Conservation (phyloP, 2,888 invertebrate species). For the Oscheius onirici region DNA sequence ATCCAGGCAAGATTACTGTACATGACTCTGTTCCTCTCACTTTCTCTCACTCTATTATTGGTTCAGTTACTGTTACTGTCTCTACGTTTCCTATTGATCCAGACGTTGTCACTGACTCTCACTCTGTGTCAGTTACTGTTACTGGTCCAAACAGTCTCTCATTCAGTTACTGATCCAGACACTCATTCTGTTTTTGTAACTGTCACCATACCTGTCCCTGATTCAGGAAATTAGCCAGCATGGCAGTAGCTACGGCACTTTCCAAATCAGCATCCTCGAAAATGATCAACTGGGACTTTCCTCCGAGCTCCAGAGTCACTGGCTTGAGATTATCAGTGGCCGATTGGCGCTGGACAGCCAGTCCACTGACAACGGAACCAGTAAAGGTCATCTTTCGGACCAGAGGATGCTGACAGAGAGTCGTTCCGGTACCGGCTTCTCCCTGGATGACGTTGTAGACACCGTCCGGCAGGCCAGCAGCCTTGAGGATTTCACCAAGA, state of each 20-base stretch:
- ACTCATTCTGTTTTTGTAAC: background rate
- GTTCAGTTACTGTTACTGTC: no score
- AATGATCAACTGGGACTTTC: constrained; percentile 76
- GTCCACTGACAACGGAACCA: constrained; percentile 73
- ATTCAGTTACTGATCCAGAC: constrained; percentile 71
- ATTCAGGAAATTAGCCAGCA: constrained; percentile 76
- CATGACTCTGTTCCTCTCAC: no score
- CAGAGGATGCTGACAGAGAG: constrained; percentile 73
- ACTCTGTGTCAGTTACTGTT: no score
- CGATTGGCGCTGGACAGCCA: constrained; percentile 72
- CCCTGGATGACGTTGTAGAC: constrained; percentile 76
- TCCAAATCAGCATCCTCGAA: constrained; percentile 75
- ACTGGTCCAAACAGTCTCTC: no score
- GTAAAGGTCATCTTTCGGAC: constrained; percentile 76
- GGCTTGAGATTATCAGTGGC: constrained; percentile 73
- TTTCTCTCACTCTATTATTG: no score
- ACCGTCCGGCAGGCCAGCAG: constrained; percentile 75
- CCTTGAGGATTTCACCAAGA: constrained; percentile 75
- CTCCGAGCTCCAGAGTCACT: constrained; percentile 76
- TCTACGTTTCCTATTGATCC: no score
- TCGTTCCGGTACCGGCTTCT: constrained; percentile 73
- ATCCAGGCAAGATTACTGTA: no score
- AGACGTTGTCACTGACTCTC: no score
- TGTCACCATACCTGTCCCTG: constrained; percentile 76
- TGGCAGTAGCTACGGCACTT: constrained; percentile 76